Percentiles rank a stretch among this genome's conserved stretches.
Evolutionary conservation across 2,797 vertebrate genomes (phyloP).

Genomic region (Pseudocheirus occidentalis): DNA sequence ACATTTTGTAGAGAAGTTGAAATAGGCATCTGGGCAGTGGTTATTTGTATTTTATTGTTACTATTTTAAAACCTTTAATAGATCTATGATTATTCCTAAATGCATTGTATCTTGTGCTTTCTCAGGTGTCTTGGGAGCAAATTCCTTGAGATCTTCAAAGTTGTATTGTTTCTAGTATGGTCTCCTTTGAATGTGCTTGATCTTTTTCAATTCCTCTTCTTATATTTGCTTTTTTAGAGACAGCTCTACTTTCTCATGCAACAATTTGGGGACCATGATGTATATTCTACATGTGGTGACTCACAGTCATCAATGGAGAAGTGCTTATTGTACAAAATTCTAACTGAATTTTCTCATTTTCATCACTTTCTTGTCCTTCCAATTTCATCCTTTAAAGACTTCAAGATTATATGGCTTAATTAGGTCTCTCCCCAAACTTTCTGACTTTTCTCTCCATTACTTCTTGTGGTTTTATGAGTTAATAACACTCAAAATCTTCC

Average conservation of each 20-base stretch:
- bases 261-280: not conserved
- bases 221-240: not conserved
- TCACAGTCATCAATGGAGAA: not conserved
- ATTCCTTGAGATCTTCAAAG: not conserved
- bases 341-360: not conserved
- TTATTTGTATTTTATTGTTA: not conserved
- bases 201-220: not conserved
- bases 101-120: not conserved
- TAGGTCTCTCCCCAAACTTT: not conserved
- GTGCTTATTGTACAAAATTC: not conserved
- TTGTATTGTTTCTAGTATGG: not conserved
- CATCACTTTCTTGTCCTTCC: not conserved
- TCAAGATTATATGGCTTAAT: not conserved
- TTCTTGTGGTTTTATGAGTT: not conserved
- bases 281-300: not conserved
- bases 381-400: not conserved
- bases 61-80: not conserved
- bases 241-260: not conserved
- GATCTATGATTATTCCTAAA: not conserved
- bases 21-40: not conserved
- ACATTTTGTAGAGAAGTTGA: not conserved
- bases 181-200: not conserved
- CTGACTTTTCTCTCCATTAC: not conserved
- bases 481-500: not conserved
- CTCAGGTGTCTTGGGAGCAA: not conserved